These are phyloP conservation scores for Brienomyrus brachyistius DNA, from an alignment of 2,113 vertebrate genomes.

Conservation along the genomic window DNA sequence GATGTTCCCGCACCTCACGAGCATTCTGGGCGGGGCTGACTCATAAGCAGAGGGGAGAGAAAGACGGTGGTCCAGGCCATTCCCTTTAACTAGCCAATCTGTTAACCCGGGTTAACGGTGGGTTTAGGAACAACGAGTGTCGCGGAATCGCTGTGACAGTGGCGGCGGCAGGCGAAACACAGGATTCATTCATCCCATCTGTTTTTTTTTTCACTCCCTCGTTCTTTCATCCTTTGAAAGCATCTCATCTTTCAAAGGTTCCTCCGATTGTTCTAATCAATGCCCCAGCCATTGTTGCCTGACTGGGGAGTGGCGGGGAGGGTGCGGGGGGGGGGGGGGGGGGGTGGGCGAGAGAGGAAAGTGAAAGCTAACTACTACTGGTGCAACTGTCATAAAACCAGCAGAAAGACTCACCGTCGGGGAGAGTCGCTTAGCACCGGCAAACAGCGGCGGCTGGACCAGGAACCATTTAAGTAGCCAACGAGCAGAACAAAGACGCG, in stretches of 20 bases:
- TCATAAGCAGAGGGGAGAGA: slow-evolving; percentile 54
- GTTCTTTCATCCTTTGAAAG: slow-evolving; percentile 55
- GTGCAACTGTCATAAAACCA: slow-evolving; percentile 36
- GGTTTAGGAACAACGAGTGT: slow-evolving; percentile 38
- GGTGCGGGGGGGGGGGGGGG: not conserved
- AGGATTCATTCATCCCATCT: slow-evolving; percentile 39
- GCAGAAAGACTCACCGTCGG: slow-evolving; percentile 18
- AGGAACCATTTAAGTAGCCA: slow-evolving; percentile 41
- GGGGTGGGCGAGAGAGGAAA: slow-evolving; percentile 43
- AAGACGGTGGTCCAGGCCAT: slow-evolving; percentile 38
- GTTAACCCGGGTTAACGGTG: not conserved
- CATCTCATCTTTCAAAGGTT: slow-evolving; percentile 59
- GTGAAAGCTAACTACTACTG: slow-evolving; percentile 50
- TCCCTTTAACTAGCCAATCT: slow-evolving; percentile 34
- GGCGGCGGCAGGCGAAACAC: slow-evolving; percentile 52
- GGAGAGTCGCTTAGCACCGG: slow-evolving; percentile 32
- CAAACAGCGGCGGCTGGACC: slow-evolving; percentile 38
- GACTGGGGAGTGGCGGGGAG: slow-evolving; percentile 29
- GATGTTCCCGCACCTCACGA: slow-evolving; percentile 70
- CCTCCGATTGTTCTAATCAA: slow-evolving; percentile 65
- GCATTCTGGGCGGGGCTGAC: slow-evolving; percentile 76
- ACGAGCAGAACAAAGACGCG: slow-evolving; percentile 34
- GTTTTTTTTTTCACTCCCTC: not conserved
- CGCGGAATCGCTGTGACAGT: slow-evolving; percentile 31
- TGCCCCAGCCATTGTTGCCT: slow-evolving; percentile 59